Evolutionary conservation across 2,888 invertebrate species (phyloP).

Genomic region (Automeris io): DNA sequence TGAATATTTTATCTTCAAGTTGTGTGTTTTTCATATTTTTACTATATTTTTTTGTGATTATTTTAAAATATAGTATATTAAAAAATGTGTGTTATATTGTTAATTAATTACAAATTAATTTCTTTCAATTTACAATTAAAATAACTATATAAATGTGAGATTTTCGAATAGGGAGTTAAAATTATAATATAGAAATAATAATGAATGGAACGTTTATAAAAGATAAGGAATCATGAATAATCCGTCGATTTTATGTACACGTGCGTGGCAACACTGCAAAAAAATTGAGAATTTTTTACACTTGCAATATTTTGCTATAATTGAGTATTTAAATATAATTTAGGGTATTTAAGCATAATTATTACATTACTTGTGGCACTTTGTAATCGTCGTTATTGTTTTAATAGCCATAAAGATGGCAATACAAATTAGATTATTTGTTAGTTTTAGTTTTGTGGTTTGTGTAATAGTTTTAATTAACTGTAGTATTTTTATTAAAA

Average conservation of each 20-base stretch:
- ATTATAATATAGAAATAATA: neutral
- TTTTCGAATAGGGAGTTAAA: too few relatives aligned
- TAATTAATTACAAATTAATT: too few relatives aligned
- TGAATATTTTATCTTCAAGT: too few relatives aligned
- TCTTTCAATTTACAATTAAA: too few relatives aligned
- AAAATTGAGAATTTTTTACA: conserved; percentile 9
- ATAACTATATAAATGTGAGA: too few relatives aligned
- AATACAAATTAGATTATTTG: conserved; percentile 49
- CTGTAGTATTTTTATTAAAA: neutral
- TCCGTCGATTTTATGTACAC: conserved; percentile 3
- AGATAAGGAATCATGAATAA: conserved; percentile 6
- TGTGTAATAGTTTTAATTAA: conserved; percentile 18
- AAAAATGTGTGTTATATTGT: too few relatives aligned
- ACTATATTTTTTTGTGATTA: too few relatives aligned
- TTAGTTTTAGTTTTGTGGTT: conserved; percentile 28
- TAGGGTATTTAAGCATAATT: conserved; percentile 27
- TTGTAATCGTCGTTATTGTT: conserved; percentile 26
- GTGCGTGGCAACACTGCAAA: conserved; percentile 4
- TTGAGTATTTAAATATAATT: too few relatives aligned
- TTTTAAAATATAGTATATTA: too few relatives aligned
- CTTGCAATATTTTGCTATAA: conserved; percentile 32
- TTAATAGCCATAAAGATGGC: conserved; percentile 24
- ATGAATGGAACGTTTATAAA: conserved; percentile 21
- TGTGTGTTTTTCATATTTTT: too few relatives aligned
- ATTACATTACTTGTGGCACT: conserved; percentile 32